Evolutionary conservation across 2,797 vertebrate species (phyloP).

Genomic region (Lerista edwardsae): DNA sequence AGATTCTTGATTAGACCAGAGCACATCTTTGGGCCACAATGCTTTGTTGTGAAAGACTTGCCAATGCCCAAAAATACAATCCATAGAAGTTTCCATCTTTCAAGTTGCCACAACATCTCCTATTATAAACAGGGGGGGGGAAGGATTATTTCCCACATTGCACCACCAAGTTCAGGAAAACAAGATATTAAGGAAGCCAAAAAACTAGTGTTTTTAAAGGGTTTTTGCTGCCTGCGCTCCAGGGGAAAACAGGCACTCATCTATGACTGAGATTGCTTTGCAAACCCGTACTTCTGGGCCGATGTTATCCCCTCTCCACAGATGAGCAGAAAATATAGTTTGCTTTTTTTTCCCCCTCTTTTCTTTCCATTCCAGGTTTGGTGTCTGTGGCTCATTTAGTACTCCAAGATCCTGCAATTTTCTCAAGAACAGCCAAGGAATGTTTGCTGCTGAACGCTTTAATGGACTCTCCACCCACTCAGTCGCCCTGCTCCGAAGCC

Average conservation of each 20-base stretch:
- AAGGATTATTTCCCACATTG: constrained; percentile 60
- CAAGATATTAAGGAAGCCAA: constrained; percentile 75
- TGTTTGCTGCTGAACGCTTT: constrained; percentile 55
- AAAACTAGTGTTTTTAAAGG: constrained; percentile 71
- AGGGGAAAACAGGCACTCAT: constrained; percentile 79
- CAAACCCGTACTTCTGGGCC: constrained; percentile 71
- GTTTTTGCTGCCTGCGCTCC: constrained; percentile 75
- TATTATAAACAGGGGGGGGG: constrained; percentile 39
- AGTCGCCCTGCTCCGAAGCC: constrained; percentile 2
- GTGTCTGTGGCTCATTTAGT: constrained; percentile 68
- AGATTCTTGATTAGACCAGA: too few relatives aligned
- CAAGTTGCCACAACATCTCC: constrained; percentile 13
- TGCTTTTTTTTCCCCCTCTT: constrained; percentile 65
- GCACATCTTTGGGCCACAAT: not conserved
- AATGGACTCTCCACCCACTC: not conserved
- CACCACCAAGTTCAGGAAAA: constrained; percentile 65
- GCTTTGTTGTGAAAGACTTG: too few relatives aligned
- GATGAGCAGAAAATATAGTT: constrained; percentile 80
- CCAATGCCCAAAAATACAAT: too few relatives aligned
- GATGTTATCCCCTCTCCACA: constrained; percentile 75
- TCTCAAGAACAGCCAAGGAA: constrained; percentile 63
- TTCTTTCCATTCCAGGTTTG: constrained; percentile 61
- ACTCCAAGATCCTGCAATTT: constrained; percentile 67
- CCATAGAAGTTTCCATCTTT: not conserved
- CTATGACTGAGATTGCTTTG: constrained; percentile 80